Conservation (phyloP, 64 coral and sea anemone species). For the Stylophora pistillata region DNA sequence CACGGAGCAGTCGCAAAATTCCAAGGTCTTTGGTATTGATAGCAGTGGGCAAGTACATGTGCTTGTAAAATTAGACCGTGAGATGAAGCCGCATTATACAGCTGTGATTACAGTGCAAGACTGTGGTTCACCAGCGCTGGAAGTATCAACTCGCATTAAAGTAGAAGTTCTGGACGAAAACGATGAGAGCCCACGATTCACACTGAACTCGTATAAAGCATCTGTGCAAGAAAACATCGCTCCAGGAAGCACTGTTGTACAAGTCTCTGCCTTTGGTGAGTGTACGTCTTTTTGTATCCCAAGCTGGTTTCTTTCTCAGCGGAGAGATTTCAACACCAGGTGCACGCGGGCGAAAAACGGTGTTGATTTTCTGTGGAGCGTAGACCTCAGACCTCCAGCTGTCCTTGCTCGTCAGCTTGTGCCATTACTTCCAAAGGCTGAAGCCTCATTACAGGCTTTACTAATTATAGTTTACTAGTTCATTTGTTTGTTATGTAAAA, state of each 20-base stretch:
- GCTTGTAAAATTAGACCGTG: constrained; percentile 58
- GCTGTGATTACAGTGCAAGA: constrained; percentile 75
- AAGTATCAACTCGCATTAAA: constrained; percentile 40
- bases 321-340: too few species aligned
- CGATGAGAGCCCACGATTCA: constrained; percentile 73
- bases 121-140: constrained; percentile 60
- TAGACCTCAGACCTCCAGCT: too few species aligned
- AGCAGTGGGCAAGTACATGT: constrained; percentile 47
- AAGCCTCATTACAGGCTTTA: too few species aligned
- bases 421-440: too few species aligned
- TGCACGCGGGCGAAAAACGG: too few species aligned
- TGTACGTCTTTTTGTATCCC: not conserved
- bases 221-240: constrained; percentile 64
- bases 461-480: too few species aligned
- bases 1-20: constrained; percentile 44
- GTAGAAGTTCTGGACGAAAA: constrained; percentile 78
- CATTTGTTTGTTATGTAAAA: too few species aligned
- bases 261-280: constrained; percentile 79
- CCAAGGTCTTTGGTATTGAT: constrained; percentile 38
- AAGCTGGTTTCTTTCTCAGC: not conserved
- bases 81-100: constrained; percentile 61
- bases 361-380: too few species aligned
- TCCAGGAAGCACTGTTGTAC: constrained; percentile 12
- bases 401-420: too few species aligned
- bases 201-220: constrained; percentile 20